Percentiles rank a stretch among this genome's conserved stretches.
Conservation (phyloP, 35 echinoderm and acorn worm species). For the Holothuria glaberrima region DNA sequence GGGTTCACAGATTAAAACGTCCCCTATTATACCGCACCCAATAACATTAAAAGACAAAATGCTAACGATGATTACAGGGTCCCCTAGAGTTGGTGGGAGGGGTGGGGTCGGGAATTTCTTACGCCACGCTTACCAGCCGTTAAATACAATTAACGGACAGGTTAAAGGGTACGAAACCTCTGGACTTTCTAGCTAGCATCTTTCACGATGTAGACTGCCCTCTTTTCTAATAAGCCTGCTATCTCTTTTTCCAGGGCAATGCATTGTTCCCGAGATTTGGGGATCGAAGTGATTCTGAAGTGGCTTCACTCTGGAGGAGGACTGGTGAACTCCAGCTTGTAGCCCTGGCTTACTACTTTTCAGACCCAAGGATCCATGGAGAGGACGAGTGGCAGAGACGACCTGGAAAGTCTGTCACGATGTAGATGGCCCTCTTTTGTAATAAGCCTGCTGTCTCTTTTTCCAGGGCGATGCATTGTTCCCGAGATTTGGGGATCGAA, state of each 20-base stretch:
- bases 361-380: neutral
- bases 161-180: too few relatives aligned
- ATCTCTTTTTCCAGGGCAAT: neutral
- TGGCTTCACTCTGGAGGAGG: neutral
- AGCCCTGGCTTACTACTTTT: too few relatives aligned
- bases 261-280: neutral
- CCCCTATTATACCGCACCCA: too few relatives aligned
- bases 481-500: neutral
- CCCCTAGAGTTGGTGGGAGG: too few relatives aligned
- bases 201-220: neutral
- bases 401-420: neutral
- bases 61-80: too few relatives aligned
- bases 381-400: neutral
- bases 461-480: neutral
- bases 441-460: neutral
- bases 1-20: too few relatives aligned
- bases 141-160: too few relatives aligned
- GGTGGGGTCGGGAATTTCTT: too few relatives aligned
- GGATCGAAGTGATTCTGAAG: neutral
- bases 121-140: too few relatives aligned
- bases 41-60: too few relatives aligned
- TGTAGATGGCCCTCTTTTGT: neutral
- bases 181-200: conserved; percentile 9
- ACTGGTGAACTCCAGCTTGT: too few relatives aligned
- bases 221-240: neutral